Conservation (phyloP, 2,888 invertebrate genomes). For the Onchidella celtica region DNA sequence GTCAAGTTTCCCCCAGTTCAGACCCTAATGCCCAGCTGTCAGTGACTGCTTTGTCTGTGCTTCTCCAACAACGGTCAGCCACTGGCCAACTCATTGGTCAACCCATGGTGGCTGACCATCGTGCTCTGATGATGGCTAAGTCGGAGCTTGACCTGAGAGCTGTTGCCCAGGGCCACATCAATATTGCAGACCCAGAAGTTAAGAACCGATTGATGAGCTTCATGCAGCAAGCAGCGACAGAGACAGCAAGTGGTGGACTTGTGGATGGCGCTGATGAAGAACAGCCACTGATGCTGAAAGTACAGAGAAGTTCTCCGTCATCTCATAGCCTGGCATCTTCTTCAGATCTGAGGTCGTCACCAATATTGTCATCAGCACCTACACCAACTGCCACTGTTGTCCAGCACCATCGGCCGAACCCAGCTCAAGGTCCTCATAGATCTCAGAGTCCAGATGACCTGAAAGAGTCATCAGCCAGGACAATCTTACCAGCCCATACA, state of each 20-base stretch:
- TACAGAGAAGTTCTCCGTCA: constrained; percentile 46
- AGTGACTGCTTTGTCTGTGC: constrained; percentile 70
- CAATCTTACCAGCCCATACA: constrained; percentile 21
- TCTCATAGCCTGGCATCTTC: constrained; percentile 4
- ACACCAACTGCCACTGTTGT: background rate
- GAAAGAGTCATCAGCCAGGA: constrained; percentile 6
- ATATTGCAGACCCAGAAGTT: constrained; percentile 36
- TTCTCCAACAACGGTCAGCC: constrained; percentile 67
- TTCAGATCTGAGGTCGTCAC: constrained; percentile 25
- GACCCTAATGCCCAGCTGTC: constrained; percentile 64
- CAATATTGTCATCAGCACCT: constrained; percentile 11
- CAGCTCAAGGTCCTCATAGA: background rate
- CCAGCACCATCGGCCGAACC: constrained; percentile 16
- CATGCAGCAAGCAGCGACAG: constrained; percentile 47
- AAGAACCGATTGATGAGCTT: constrained; percentile 35
- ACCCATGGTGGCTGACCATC: constrained; percentile 62
- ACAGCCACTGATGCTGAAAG: constrained; percentile 56
- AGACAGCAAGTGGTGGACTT: constrained; percentile 12
- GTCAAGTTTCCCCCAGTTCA: constrained; percentile 18
- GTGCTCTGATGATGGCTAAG: constrained; percentile 33
- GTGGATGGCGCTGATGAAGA: constrained; percentile 34
- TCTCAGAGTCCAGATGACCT: background rate
- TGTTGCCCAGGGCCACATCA: constrained; percentile 16
- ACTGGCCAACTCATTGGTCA: constrained; percentile 57
- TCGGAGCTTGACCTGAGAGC: constrained; percentile 35